Evolutionary conservation across 2,888 invertebrate genomes (phyloP).

Genomic region (Operophtera brumata): DNA sequence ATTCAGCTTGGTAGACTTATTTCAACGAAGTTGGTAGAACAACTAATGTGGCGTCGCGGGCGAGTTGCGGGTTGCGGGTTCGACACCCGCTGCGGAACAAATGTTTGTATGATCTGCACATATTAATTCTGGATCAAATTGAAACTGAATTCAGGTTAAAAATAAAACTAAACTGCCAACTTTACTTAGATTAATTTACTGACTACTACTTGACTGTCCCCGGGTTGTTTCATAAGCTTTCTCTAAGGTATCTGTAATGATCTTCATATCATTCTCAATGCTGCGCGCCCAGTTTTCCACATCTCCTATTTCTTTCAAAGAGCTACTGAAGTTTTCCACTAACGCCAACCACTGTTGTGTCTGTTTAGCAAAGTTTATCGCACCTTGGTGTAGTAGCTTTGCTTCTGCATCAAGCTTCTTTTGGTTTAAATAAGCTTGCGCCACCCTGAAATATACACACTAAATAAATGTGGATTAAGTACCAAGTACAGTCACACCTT

Average conservation of each 20-base stretch:
- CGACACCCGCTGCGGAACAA: too few relatives aligned
- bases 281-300: conserved; percentile 99
- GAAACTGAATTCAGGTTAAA: neutral
- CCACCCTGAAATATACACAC: conserved; percentile 84
- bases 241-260: conserved; percentile 94
- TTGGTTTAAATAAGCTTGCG: conserved; percentile 99
- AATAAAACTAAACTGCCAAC: neutral
- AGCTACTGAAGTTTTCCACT: conserved; percentile 92
- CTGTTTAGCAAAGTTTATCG: conserved; percentile 96
- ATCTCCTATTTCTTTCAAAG: conserved; percentile 97
- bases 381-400: conserved; percentile 95
- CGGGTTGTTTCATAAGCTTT: conserved; percentile 91
- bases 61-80: too few relatives aligned
- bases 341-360: conserved; percentile 98
- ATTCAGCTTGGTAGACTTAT: too few relatives aligned
- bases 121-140: too few relatives aligned
- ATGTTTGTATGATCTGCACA: too few relatives aligned
- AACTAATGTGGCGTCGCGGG: too few relatives aligned
- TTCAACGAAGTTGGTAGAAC: too few relatives aligned
- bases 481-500: too few relatives aligned
- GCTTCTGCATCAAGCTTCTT: conserved; percentile 98
- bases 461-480: neutral
- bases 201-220: conserved; percentile 56
- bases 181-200: conserved; percentile 25
- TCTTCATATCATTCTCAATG: conserved; percentile 97